A percentile compares a stretch with the other conserved stretches of the same genome.
Conservation (phyloP, 2,888 invertebrate species). For the Drosophila borborema region DNA sequence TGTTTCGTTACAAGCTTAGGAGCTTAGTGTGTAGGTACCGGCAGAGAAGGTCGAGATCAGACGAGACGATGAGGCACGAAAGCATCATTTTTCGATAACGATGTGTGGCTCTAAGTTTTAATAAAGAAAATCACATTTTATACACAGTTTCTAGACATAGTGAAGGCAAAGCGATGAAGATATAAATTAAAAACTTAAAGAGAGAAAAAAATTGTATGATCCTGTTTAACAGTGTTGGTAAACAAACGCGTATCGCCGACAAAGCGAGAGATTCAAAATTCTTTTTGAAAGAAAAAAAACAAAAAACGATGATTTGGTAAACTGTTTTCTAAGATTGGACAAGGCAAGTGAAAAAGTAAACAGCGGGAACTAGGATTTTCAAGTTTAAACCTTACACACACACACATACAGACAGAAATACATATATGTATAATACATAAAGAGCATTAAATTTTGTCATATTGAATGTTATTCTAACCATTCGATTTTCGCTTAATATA, state of each 20-base stretch:
- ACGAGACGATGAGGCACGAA: background rate
- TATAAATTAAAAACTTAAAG: background rate
- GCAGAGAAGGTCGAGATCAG: slow-evolving; percentile 7
- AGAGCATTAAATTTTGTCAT: slow-evolving; percentile 32
- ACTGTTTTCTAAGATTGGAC: slow-evolving; percentile 52
- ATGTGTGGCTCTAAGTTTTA: slow-evolving; percentile 30
- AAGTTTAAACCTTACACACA: slow-evolving; percentile 71
- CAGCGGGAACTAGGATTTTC: slow-evolving; percentile 71
- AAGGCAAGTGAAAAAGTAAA: slow-evolving; percentile 42
- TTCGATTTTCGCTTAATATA: slow-evolving; percentile 50
- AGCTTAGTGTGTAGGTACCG: slow-evolving; percentile 51
- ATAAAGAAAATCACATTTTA: slow-evolving; percentile 34
- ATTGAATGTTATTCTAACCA: slow-evolving; percentile 50
- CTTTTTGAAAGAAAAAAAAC: slow-evolving; percentile 70
- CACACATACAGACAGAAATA: background rate
- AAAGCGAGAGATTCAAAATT: slow-evolving; percentile 59
- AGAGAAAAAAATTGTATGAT: slow-evolving; percentile 2
- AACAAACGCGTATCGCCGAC: slow-evolving; percentile 12
- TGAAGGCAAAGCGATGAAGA: background rate
- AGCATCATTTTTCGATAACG: slow-evolving; percentile 44
- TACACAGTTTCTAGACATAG: slow-evolving; percentile 10
- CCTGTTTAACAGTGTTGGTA: slow-evolving; percentile 48
- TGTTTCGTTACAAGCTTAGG: slow-evolving; percentile 50
- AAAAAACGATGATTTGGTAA: slow-evolving; percentile 63
- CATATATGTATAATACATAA: slow-evolving; percentile 17